phyloP scores from a whole-genome alignment of 2,888 invertebrate species.

The Phorcus lineatus region DNA sequence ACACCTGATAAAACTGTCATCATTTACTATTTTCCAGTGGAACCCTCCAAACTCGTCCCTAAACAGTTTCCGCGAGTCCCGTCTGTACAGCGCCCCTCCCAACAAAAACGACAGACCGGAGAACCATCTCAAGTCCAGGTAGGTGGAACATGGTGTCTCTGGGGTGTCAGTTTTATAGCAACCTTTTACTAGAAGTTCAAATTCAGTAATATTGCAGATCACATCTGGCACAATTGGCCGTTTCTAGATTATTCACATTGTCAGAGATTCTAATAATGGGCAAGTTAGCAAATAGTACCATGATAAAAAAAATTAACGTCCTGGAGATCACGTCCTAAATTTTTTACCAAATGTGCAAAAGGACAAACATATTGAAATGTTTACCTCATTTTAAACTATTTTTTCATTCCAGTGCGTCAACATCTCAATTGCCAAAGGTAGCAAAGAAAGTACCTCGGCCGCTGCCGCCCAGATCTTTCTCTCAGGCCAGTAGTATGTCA shows the following conservation, averaged over 20 bases:
- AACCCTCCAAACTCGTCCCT: constrained; percentile 56
- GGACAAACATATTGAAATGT: no score
- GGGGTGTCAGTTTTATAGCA: no score
- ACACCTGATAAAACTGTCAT: no score
- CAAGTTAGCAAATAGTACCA: no score
- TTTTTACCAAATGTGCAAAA: no score
- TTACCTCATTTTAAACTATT: neutral
- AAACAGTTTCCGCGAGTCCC: constrained; percentile 48
- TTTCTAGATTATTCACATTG: no score
- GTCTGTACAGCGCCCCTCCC: constrained; percentile 55
- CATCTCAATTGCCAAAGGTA: constrained; percentile 42
- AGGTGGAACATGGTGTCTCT: constrained; percentile 19
- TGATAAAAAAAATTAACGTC: no score
- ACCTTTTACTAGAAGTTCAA: no score
- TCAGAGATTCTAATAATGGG: no score
- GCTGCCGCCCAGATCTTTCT: constrained; percentile 20
- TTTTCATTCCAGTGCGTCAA: constrained; percentile 34
- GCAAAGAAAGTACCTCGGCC: constrained; percentile 36
- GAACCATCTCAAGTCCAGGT: constrained; percentile 48
- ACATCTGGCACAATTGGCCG: no score
- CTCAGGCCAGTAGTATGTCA: constrained; percentile 19
- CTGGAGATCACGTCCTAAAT: no score
- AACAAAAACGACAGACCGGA: constrained; percentile 43
- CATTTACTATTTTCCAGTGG: constrained; percentile 61
- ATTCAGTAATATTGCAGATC: no score